A percentile compares a stretch with the other conserved stretches of the same genome.
Conservation (phyloP, 2,888 invertebrate genomes). For the Dexiosoma caninum region DNA sequence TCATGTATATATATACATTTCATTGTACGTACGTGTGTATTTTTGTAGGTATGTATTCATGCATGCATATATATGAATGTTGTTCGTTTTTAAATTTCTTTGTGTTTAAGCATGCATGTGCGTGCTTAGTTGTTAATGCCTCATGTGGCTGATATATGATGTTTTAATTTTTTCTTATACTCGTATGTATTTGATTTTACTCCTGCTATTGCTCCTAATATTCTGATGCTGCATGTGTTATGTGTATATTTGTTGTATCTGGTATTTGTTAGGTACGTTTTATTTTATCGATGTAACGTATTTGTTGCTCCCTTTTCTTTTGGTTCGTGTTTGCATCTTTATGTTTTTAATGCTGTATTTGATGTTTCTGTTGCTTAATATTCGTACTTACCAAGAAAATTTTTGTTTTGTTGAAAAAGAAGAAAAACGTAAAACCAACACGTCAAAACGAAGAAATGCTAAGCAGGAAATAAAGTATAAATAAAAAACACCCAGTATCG, state of each 20-base stretch:
- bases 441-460: conserved; percentile 24
- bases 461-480: conserved; percentile 58
- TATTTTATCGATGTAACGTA: conserved; percentile 27
- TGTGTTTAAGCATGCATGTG: conserved; percentile 57
- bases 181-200: not conserved
- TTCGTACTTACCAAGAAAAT: conserved; percentile 32
- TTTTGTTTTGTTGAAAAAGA: too few species aligned
- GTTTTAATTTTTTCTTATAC: conserved; percentile 44
- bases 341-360: conserved; percentile 47
- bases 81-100: conserved; percentile 33
- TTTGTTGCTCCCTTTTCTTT: conserved; percentile 32
- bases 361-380: conserved; percentile 49
- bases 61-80: too few species aligned
- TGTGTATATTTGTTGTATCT: not conserved
- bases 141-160: conserved; percentile 58
- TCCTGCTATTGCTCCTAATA: not conserved
- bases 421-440: too few species aligned
- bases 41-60: not conserved
- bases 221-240: not conserved
- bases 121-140: conserved; percentile 57
- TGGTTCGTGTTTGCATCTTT: conserved; percentile 44
- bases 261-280: conserved; percentile 3
- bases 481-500: conserved; percentile 22
- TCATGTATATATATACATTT: not conserved
- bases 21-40: not conserved